Evolutionary conservation across 2,888 invertebrate genomes (phyloP).

Genomic region (Phlogophora meticulosa): DNA sequence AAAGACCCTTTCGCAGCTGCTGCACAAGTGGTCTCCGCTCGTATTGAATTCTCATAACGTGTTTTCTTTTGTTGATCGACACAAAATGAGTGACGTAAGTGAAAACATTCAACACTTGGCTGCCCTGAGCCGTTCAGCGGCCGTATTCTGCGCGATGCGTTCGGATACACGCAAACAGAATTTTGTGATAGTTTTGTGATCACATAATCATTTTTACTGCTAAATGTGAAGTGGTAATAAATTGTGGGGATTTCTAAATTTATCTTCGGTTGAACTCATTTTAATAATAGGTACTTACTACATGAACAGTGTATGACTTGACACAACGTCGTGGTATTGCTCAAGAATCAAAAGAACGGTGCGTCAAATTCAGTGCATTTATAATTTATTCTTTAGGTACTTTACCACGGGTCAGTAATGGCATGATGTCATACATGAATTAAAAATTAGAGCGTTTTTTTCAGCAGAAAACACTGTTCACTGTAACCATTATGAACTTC

Average conservation of each 20-base stretch:
- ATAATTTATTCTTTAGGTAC: conserved; percentile 6
- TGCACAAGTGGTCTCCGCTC: conserved; percentile 51
- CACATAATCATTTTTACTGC: neutral
- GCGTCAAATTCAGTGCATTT: neutral
- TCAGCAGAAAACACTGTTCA: neutral
- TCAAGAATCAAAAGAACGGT: neutral
- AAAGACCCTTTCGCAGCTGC: conserved; percentile 55
- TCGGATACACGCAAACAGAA: conserved; percentile 43
- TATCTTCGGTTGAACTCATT: neutral
- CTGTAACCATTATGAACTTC: neutral
- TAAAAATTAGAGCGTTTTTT: no score
- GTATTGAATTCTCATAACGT: conserved; percentile 62
- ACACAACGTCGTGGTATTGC: neutral
- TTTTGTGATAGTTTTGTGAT: neutral
- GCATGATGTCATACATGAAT: neutral
- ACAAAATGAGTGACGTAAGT: conserved; percentile 65
- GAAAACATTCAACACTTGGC: conserved; percentile 59
- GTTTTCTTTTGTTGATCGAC: conserved; percentile 69
- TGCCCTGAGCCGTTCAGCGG: conserved; percentile 20
- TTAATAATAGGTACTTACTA: neutral
- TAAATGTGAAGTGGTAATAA: conserved; percentile 2
- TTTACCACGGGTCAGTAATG: conserved; percentile 4
- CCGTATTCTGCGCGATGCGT: conserved; percentile 37
- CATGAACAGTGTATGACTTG: neutral
- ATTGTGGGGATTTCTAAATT: neutral